Evolutionary conservation across 2,113 vertebrate genomes (phyloP).

Genomic region (Ardeotis arabs): DNA sequence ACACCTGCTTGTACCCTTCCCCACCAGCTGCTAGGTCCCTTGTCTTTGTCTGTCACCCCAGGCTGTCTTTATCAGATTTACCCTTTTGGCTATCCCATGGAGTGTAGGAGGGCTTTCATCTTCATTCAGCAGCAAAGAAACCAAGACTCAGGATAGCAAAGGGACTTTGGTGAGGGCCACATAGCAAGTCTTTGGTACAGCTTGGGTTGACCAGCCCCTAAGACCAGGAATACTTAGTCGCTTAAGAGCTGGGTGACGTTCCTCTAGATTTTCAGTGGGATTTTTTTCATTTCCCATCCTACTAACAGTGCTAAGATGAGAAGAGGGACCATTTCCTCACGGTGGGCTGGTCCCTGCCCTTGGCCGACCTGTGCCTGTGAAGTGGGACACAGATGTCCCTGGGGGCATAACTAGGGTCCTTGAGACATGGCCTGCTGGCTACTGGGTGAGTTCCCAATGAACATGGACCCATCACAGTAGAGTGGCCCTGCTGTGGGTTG

Average conservation of each 20-base stretch:
- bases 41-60: neutral
- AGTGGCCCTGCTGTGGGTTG: neutral
- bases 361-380: neutral
- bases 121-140: neutral
- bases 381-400: neutral
- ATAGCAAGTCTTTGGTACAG: neutral
- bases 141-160: neutral
- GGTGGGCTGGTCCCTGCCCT: neutral
- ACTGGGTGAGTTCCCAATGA: neutral
- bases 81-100: neutral
- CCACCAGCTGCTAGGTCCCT: neutral
- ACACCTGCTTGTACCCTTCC: neutral
- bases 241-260: neutral
- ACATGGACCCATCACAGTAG: neutral
- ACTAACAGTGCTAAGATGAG: neutral
- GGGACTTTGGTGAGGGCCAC: neutral
- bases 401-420: neutral
- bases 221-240: neutral
- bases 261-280: neutral
- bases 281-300: neutral
- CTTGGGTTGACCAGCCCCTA: neutral
- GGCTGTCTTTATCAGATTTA: neutral
- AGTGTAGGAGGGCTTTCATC: neutral
- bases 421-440: neutral
- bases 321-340: neutral